Conservation (phyloP, 1,140 invertebrate species). For the Oncopodura yosiiana region DNA sequence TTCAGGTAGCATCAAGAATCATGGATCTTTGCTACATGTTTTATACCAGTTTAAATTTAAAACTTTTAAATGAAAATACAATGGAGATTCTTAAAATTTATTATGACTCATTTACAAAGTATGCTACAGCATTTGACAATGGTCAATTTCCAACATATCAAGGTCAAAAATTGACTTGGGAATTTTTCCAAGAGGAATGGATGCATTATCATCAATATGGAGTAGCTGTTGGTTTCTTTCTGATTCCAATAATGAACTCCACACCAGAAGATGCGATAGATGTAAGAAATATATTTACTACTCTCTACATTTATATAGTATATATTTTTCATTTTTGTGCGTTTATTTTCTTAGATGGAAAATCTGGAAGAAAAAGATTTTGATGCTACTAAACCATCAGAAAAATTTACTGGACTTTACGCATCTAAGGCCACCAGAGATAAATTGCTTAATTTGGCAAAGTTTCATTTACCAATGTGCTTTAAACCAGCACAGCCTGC, state of each 20-base stretch:
- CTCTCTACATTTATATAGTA: too few species aligned
- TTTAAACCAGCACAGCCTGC: not conserved
- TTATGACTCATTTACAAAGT: constrained; percentile 8
- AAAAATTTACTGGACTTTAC: too few species aligned
- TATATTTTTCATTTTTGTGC: too few species aligned
- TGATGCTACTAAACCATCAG: not conserved
- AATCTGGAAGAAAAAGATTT: not conserved
- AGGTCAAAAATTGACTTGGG: not conserved
- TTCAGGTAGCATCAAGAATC: constrained; percentile 9
- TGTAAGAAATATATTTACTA: too few species aligned
- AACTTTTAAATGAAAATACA: not conserved
- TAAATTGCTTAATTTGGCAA: not conserved
- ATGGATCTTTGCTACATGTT: constrained; percentile 12
- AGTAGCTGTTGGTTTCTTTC: constrained; percentile 3
- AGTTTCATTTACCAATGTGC: constrained; percentile 9
- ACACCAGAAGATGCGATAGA: constrained; percentile 1
- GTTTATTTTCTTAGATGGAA: too few species aligned
- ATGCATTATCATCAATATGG: constrained; percentile 3
- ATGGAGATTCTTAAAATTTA: constrained; percentile 3
- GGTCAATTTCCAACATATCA: not conserved
- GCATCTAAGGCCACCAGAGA: not conserved
- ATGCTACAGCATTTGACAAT: not conserved
- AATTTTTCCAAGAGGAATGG: constrained; percentile 14
- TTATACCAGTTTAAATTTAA: constrained; percentile 13
- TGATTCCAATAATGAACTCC: constrained; percentile 4